phyloP scores from a whole-genome alignment of 2,888 invertebrate species.

The Drosophila parthenogenetica region DNA sequence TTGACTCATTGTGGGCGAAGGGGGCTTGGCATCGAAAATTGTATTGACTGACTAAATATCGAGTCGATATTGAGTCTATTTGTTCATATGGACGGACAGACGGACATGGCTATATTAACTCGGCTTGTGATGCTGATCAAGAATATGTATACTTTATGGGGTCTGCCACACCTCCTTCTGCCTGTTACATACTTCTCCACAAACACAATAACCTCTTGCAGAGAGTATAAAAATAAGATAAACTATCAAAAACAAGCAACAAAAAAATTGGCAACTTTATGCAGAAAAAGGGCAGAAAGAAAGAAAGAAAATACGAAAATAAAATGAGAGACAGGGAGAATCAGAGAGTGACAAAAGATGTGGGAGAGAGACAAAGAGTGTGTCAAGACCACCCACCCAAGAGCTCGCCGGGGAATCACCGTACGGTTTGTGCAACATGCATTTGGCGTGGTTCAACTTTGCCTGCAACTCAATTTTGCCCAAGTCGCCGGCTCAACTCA shows the following conservation, averaged over 20 bases:
- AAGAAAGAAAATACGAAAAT: slow-evolving; percentile 14
- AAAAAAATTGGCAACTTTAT: slow-evolving; percentile 16
- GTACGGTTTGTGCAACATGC: slow-evolving; percentile 24
- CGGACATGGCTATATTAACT: too few relatives aligned
- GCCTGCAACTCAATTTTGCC: slow-evolving; percentile 22
- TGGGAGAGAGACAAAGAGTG: neutral
- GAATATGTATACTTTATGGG: too few relatives aligned
- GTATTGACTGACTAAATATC: too few relatives aligned
- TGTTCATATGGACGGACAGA: too few relatives aligned
- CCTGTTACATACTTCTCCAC: too few relatives aligned
- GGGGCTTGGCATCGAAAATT: too few relatives aligned
- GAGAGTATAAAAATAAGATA: slow-evolving; percentile 14
- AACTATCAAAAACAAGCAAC: slow-evolving; percentile 2
- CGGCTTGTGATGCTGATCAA: too few relatives aligned
- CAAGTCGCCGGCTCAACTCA: neutral
- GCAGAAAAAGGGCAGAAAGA: slow-evolving; percentile 8
- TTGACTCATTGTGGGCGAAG: too few relatives aligned
- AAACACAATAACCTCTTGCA: too few relatives aligned
- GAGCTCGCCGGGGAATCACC: neutral
- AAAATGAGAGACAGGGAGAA: slow-evolving; percentile 14
- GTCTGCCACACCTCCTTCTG: too few relatives aligned
- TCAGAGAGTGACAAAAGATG: neutral
- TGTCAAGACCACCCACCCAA: slow-evolving; percentile 35
- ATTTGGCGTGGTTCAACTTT: slow-evolving; percentile 47
- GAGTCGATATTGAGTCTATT: too few relatives aligned